Conservation (phyloP, 2,113 vertebrate genomes). For the Carassius gibelio region DNA sequence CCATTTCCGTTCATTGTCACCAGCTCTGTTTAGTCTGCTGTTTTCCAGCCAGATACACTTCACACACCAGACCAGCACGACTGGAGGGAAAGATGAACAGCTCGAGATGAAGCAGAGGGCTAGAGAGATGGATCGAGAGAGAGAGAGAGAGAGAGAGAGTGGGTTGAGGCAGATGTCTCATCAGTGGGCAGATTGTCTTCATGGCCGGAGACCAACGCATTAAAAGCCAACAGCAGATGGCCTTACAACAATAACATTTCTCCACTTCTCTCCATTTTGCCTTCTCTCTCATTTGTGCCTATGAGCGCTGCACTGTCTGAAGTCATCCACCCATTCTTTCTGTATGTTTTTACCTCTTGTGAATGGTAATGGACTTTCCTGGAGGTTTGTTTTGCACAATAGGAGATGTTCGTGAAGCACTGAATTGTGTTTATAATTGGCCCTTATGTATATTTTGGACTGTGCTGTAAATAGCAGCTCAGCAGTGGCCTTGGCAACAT, state of each 20-base stretch:
- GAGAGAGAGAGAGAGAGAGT: neutral
- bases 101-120: neutral
- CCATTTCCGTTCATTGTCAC: neutral
- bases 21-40: neutral
- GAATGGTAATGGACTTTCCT: constrained; percentile 12
- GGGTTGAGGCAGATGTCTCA: constrained; percentile 20
- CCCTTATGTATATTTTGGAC: neutral
- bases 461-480: neutral
- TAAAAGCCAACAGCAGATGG: constrained; percentile 56
- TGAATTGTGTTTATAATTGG: constrained; percentile 1
- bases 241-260: constrained; percentile 49
- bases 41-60: constrained; percentile 18
- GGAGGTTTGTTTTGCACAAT: neutral
- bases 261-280: constrained; percentile 18
- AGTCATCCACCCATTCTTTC: neutral
- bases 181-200: constrained; percentile 48
- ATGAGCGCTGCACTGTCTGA: neutral
- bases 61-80: neutral
- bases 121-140: constrained; percentile 4
- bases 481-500: neutral
- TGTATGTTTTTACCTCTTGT: neutral
- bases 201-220: constrained; percentile 45
- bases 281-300: constrained; percentile 21
- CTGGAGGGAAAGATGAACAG: constrained; percentile 9
- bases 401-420: neutral